Conservation (phyloP, 2,797 vertebrate species). For the Oreonectes daqikongensis region DNA sequence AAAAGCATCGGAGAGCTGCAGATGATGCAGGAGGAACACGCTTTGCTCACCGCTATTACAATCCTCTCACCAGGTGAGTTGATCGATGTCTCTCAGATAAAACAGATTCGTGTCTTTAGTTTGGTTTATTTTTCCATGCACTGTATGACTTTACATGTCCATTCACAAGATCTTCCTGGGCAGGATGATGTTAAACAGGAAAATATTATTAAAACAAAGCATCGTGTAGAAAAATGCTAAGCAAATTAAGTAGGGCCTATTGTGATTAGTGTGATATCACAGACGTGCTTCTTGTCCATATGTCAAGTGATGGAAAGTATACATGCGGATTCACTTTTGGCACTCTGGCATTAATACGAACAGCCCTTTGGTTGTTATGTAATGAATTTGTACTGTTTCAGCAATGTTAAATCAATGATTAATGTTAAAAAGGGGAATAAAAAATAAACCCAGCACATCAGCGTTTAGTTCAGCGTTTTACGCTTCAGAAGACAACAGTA, state of each 20-base stretch:
- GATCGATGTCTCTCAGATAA: background rate
- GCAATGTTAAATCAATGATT: background rate
- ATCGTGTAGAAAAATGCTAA: too few species aligned
- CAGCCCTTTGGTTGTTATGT: background rate
- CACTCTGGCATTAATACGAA: background rate
- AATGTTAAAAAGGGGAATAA: background rate
- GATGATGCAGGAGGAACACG: constrained; percentile 93
- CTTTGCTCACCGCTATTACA: constrained; percentile 91
- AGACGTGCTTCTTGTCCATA: too few species aligned
- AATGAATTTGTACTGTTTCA: background rate
- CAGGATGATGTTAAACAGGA: too few species aligned
- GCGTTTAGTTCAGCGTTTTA: background rate
- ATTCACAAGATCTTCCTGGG: too few species aligned
- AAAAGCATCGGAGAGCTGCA: constrained; percentile 91
- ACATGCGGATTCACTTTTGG: too few species aligned
- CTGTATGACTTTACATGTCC: too few species aligned
- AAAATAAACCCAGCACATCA: background rate
- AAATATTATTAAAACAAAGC: too few species aligned
- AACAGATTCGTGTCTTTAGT: background rate
- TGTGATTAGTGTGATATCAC: too few species aligned
- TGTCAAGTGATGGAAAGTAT: too few species aligned
- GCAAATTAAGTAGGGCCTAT: too few species aligned
- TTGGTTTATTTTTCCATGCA: background rate
- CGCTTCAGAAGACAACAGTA: background rate
- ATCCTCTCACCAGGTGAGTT: constrained; percentile 88